phyloP scores from a whole-genome alignment of 2,888 invertebrate species.

The Melitaea athalia region DNA sequence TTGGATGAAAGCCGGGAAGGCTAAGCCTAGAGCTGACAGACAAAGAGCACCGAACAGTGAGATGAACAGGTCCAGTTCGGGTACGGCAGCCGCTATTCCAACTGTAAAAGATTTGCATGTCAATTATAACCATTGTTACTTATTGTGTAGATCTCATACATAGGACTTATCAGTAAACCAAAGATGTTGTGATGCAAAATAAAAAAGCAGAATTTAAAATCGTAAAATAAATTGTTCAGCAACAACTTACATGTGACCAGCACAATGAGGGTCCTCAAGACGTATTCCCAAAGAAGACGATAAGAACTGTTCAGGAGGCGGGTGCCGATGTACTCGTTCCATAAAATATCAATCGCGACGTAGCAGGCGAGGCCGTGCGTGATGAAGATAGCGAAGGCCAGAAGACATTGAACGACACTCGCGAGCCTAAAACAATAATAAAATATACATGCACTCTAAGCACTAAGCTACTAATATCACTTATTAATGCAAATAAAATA shows the following conservation, averaged over 20 bases:
- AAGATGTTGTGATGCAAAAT: background rate
- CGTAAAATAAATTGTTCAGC: background rate
- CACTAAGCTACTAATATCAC: no score
- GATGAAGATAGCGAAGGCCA: constrained; percentile 92
- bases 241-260: constrained; percentile 90
- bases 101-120: constrained; percentile 80
- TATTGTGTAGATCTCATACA: no score
- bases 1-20: constrained; percentile 95
- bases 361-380: constrained; percentile 97
- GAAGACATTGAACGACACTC: constrained; percentile 86
- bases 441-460: background rate
- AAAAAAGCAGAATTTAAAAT: background rate
- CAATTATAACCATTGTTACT: no score
- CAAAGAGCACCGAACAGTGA: constrained; percentile 94
- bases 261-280: constrained; percentile 89
- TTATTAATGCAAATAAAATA: no score
- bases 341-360: constrained; percentile 96
- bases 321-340: constrained; percentile 87
- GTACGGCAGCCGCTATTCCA: constrained; percentile 91
- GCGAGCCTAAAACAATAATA: constrained; percentile 79
- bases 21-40: constrained; percentile 92
- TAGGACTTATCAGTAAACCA: background rate
- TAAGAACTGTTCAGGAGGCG: constrained; percentile 84
- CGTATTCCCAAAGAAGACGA: constrained; percentile 88
- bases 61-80: constrained; percentile 90